phyloP scores from a whole-genome alignment of 2,113 vertebrate genomes.

The Xenopus borealis region DNA sequence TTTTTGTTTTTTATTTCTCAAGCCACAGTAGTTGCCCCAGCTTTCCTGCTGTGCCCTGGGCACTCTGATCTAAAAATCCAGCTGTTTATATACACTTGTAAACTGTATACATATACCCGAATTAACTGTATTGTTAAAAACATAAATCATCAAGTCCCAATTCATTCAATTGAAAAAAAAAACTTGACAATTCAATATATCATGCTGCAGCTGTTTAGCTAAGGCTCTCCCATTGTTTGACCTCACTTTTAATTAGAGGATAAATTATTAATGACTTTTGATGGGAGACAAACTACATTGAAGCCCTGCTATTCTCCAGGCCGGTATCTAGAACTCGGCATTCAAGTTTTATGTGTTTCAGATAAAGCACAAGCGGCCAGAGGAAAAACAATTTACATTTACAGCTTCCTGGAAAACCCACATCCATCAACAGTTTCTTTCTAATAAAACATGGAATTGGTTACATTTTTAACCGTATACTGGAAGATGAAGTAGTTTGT shows the following conservation, averaged over 20 bases:
- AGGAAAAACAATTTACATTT: constrained; percentile 61
- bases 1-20: no score
- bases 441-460: constrained; percentile 16
- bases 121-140: constrained; percentile 8
- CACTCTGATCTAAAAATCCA: no score
- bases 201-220: constrained; percentile 59
- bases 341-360: constrained; percentile 65
- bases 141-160: constrained; percentile 47
- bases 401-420: constrained; percentile 49
- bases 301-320: constrained; percentile 60
- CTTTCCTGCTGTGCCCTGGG: no score
- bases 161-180: constrained; percentile 57
- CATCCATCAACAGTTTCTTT: constrained; percentile 57
- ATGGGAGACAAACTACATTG: constrained; percentile 66
- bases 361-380: constrained; percentile 62
- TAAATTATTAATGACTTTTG: constrained; percentile 79
- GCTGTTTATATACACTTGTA: background rate
- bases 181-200: constrained; percentile 60
- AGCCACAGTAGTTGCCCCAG: no score
- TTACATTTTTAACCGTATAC: constrained; percentile 36
- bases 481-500: no score
- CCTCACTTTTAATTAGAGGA: constrained; percentile 85
- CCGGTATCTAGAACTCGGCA: constrained; percentile 57
- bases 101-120: background rate
- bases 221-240: constrained; percentile 77